Base-by-base conservation (phyloP, 2,888 invertebrate genomes). In the Saturnia pavonia region DNA sequence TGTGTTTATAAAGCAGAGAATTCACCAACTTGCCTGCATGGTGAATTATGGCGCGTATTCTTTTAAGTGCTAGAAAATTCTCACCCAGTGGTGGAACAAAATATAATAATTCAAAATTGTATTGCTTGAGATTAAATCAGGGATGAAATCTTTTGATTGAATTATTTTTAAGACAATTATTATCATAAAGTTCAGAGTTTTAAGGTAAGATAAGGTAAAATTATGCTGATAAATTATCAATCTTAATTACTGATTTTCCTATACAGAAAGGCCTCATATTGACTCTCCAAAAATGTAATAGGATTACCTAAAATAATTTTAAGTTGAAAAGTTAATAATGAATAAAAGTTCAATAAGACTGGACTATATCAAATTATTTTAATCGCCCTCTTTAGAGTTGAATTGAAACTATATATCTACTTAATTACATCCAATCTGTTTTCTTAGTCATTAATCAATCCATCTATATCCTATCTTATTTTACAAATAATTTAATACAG, bases 401-500 rank as follows among this genome's bases (percentile, higher is more conserved):
- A 22, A 22, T 1, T 54, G 11, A 22, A 54, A 54, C 22, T 54
- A 19, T 19, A n/a, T 48, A 48, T 8, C 54, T 8, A 22, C 9
- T n/a, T 27, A 27, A 19, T 60, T 25, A 27, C 6, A 25, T 60
- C 27, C 57, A 27, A 25, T 16, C 14, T 0, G 14, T 60, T 60
- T 60, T 12, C 12, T 60, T 60, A 60, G 19, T 51, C 1, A 51
- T 12, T 54, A 22, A 54, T 54, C 54, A 22, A 54, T 8, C 2
- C 54, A 54, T n/a, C n/a, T 51, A 51, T 9, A 57, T 57, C 22
- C 11, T 57, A 22, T 27, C 8, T 14, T 11, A 1, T 22, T 22
- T 45, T 34, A 34, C 27, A 45, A 43, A 69, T 16, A 69, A 43
- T 9, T 66, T 51, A 66, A 34, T 48, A 70, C 74, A 74, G 9